Base-by-base conservation (phyloP, 2,113 vertebrate genomes). In the Sinocyclocheilus maitianheensis region DNA sequence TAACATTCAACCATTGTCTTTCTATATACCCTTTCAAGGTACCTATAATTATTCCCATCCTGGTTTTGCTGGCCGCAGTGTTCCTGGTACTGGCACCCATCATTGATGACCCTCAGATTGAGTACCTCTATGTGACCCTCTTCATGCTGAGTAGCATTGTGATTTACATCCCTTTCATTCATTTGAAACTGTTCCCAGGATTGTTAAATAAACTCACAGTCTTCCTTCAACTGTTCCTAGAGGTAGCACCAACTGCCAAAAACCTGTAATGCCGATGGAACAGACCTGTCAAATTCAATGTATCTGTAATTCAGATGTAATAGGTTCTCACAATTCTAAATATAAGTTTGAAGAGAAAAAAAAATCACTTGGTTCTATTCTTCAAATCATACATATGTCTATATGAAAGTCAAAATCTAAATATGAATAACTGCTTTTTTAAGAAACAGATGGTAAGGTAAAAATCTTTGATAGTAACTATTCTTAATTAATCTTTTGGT, bases 51-150 rank as follows among this genome's bases (percentile, higher is more conserved):
- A 89, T 98, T 43, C 96, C 97, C 9, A 86, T 96, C 55, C 71
- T 97, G 1, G 91, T 96, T 83, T 81, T 98, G 87, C 71, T 97
- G 20, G 94, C 92, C 0, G 94, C 96, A 4, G 83, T 96, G 51
- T 96, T 94, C 91, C 94, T 98, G 30, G 96, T 98, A 30, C 89
- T 98, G 90, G 96, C 94, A 0, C 97, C 97, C 18, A 92, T 97
- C 87, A 91, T 97, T 3, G 95, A 96, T 74, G 78, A 94, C 0
- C 96, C 97, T 30, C 93, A 96, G 90, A 91, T 91, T 0, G 96
- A 97, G 90, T 95, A 96, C 89, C 93, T 98, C 26, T 97, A 97
- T 11, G 89, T 96, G 1, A n/a, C 92, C 65, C 86, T 96, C 30
- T 97, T 97, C 88, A 91, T 97, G 86, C 89, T 96, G 63, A 97